Conservation (phyloP, 2,797 vertebrate species). For the Gymnoscopelus microlampas region DNA sequence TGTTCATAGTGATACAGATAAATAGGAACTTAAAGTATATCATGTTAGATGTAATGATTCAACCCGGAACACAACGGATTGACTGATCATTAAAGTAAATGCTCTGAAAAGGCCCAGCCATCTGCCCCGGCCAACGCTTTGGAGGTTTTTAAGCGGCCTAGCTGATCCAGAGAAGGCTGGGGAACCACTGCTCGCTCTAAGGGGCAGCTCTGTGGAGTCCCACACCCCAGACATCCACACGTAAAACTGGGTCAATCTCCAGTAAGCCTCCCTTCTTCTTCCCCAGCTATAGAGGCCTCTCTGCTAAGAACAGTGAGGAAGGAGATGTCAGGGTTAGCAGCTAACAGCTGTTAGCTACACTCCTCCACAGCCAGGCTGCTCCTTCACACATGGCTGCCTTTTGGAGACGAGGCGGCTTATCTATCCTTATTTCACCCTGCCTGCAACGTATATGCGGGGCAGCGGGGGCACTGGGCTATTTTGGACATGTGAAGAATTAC, state of each 20-base stretch:
- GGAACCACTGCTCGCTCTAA: too few relatives aligned
- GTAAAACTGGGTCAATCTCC: conserved; percentile 66
- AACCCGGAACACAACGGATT: too few relatives aligned
- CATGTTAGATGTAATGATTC: too few relatives aligned
- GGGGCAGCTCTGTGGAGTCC: conserved; percentile 18
- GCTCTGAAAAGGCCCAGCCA: too few relatives aligned
- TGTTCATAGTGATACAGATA: too few relatives aligned
- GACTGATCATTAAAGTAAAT: too few relatives aligned
- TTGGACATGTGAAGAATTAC: conserved; percentile 10
- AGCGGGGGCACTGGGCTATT: neutral
- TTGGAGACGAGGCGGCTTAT: neutral
- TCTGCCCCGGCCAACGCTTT: too few relatives aligned
- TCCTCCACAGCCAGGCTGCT: conserved; percentile 24
- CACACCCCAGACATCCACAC: conserved; percentile 27
- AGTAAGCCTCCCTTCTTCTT: conserved; percentile 38
- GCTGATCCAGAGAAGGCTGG: too few relatives aligned
- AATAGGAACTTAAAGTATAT: too few relatives aligned
- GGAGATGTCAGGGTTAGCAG: conserved; percentile 1
- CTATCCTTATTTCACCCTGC: conserved; percentile 41
- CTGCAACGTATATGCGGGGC: too few relatives aligned
- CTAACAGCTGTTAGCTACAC: conserved; percentile 40
- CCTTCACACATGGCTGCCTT: conserved; percentile 33
- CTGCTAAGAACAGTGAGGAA: conserved; percentile 46
- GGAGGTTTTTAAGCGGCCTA: too few relatives aligned
- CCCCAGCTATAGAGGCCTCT: conserved; percentile 27